Conservation (phyloP, 2,888 invertebrate genomes). For the Thereva unica region DNA sequence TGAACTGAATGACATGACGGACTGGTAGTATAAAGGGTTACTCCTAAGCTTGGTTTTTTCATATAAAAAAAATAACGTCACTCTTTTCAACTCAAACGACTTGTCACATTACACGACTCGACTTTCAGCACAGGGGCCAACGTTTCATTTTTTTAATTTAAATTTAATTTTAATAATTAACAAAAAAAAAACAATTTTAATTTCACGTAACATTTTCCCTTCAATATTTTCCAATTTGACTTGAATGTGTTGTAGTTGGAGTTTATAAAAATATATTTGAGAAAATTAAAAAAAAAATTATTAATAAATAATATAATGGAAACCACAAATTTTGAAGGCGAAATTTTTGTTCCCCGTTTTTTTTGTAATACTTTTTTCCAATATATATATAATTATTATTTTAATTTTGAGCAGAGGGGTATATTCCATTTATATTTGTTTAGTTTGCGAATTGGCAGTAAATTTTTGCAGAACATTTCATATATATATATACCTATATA, state of each 20-base stretch:
- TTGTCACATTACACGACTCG: too few species aligned
- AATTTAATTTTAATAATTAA: too few species aligned
- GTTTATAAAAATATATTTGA: neutral
- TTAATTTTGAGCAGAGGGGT: neutral
- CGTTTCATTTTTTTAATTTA: too few species aligned
- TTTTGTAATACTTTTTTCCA: slow-evolving; percentile 1
- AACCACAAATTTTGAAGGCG: slow-evolving; percentile 18
- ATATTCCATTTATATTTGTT: slow-evolving; percentile 4
- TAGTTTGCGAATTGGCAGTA: slow-evolving; percentile 33
- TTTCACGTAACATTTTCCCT: too few species aligned
- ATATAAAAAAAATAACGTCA: too few species aligned
- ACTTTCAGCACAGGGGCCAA: too few species aligned
- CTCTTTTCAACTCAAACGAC: too few species aligned
- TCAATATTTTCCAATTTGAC: slow-evolving; percentile 18
- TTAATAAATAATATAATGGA: slow-evolving; percentile 9
- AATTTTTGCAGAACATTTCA: slow-evolving; percentile 16
- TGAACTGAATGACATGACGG: too few species aligned
- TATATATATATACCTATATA: neutral
- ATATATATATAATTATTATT: neutral
- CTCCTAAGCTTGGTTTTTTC: too few species aligned
- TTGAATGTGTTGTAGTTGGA: slow-evolving; percentile 39
- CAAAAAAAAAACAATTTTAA: too few species aligned
- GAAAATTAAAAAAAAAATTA: slow-evolving; percentile 11
- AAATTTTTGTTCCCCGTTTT: slow-evolving; percentile 11
- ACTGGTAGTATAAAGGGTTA: too few species aligned